Evolutionary conservation across 2,888 invertebrate species (phyloP).

Genomic region (Lamellibrachia columna): DNA sequence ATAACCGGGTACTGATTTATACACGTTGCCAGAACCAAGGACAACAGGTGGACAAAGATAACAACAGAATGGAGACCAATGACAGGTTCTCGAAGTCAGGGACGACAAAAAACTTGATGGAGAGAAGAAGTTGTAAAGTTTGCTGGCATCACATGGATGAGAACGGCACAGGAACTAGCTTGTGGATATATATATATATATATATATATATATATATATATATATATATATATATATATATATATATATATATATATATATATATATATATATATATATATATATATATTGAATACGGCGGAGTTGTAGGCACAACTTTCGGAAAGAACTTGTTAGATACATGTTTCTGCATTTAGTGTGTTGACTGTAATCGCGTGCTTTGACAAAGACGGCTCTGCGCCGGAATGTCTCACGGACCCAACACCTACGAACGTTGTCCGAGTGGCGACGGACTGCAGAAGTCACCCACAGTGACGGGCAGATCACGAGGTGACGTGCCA

Average conservation of each 20-base stretch:
- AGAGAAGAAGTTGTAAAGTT: no score
- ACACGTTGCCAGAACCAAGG: no score
- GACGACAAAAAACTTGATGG: no score
- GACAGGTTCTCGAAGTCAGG: no score
- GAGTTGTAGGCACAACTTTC: neutral
- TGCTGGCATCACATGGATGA: no score
- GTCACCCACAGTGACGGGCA: neutral
- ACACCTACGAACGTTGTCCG: neutral
- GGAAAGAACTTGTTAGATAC: neutral
- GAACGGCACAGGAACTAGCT: no score
- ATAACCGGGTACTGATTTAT: no score
- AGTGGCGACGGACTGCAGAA: neutral
- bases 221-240: neutral
- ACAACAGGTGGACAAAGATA: no score
- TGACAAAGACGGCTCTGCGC: neutral
- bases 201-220: neutral
- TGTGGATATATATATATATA: no score
- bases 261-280: neutral
- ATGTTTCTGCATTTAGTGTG: neutral
- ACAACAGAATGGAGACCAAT: no score
- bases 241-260: neutral
- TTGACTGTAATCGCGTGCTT: neutral
- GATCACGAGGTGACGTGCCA: neutral
- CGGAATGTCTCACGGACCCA: neutral
- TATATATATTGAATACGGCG: neutral